Conservation (phyloP, 2,888 invertebrate species). For the Nemoura dubitans region DNA sequence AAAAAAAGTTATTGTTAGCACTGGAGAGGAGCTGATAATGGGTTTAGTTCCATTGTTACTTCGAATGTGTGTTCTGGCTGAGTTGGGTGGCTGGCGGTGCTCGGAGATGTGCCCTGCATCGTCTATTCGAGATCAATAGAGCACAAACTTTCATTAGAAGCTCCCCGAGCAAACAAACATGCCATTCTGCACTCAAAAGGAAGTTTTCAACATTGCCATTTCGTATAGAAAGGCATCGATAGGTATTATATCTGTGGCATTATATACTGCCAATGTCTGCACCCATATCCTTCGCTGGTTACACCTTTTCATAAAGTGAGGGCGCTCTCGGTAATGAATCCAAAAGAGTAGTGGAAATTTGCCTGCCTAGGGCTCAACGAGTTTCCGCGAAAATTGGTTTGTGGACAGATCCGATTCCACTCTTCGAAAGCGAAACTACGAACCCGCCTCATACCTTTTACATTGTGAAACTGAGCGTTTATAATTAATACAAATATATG, state of each 20-base stretch:
- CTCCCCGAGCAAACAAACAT: constrained; percentile 17
- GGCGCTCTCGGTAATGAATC: neutral
- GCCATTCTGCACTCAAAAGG: constrained; percentile 28
- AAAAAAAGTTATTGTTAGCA: neutral
- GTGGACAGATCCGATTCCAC: no score
- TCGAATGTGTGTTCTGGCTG: neutral
- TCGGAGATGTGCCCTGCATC: neutral
- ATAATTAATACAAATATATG: no score
- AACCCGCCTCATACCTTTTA: no score
- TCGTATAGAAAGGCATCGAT: neutral
- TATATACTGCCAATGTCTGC: neutral
- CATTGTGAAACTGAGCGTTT: no score
- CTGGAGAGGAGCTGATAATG: neutral
- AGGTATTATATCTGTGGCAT: neutral
- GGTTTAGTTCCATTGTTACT: neutral
- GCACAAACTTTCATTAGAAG: constrained; percentile 36
- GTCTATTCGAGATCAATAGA: constrained; percentile 28
- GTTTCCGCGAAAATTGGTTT: no score
- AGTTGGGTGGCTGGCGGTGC: neutral
- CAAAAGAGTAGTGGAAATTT: neutral
- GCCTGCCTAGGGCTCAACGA: no score
- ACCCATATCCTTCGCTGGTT: neutral
- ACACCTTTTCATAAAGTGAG: neutral
- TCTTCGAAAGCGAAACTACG: no score
- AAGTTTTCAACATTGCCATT: neutral